Conservation (phyloP, 2,113 vertebrate genomes). For the Tetrax tetrax region DNA sequence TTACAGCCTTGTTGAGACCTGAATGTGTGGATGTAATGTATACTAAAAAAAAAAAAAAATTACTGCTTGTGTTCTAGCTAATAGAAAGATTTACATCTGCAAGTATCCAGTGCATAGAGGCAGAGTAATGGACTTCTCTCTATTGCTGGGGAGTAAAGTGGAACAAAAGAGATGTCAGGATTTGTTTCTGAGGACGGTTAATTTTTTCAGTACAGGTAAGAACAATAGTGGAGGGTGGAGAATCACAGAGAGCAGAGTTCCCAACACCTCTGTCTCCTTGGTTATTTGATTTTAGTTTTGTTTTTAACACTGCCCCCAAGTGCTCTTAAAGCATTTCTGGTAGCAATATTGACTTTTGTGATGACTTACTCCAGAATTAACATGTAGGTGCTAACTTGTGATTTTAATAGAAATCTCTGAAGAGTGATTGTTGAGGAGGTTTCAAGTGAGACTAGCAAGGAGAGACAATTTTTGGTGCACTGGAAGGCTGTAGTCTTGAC, state of each 20-base stretch:
- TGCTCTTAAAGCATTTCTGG: neutral
- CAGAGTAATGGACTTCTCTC: neutral
- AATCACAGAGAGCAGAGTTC: neutral
- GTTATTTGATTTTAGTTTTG: neutral
- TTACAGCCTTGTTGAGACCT: neutral
- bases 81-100: neutral
- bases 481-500: neutral
- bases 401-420: neutral
- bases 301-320: neutral
- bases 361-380: no score
- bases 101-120: neutral
- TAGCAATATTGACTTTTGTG: neutral
- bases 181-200: neutral
- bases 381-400: neutral
- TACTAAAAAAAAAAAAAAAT: neutral
- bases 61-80: neutral
- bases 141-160: neutral
- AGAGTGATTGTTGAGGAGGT: rapidly evolving
- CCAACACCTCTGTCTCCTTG: neutral
- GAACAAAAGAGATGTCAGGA: neutral
- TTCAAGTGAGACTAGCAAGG: neutral
- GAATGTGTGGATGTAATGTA: rapidly evolving
- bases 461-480: rapidly evolving
- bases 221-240: neutral
- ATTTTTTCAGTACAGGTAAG: neutral